Evolutionary conservation across 2,888 invertebrate species (phyloP).

Genomic region (Cynaeus angustus): DNA sequence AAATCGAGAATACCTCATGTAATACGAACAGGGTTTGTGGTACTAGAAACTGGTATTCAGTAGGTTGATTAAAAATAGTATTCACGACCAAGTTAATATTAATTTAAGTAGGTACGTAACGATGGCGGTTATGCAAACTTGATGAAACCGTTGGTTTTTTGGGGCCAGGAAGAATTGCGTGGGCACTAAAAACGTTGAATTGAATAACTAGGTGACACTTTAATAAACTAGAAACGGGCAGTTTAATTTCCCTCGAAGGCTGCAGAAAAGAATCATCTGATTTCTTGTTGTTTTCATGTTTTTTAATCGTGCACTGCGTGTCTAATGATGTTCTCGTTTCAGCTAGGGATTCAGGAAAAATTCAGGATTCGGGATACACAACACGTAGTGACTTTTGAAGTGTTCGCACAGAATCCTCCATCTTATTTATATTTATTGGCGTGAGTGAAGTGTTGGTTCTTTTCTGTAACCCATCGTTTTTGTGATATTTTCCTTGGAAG

Average conservation of each 20-base stretch:
- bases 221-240: slow-evolving; percentile 18
- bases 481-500: slow-evolving; percentile 36
- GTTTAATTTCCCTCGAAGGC: neutral
- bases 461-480: slow-evolving; percentile 24
- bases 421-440: slow-evolving; percentile 34
- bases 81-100: neutral
- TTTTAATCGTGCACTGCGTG: slow-evolving; percentile 25
- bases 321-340: slow-evolving; percentile 43
- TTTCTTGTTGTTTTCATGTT: slow-evolving; percentile 18
- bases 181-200: slow-evolving; percentile 15
- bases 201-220: slow-evolving; percentile 26
- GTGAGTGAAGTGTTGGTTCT: slow-evolving; percentile 37
- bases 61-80: slow-evolving; percentile 4
- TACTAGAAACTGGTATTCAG: slow-evolving; percentile 14
- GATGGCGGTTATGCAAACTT: slow-evolving; percentile 11
- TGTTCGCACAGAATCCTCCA: slow-evolving; percentile 30
- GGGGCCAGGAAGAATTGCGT: slow-evolving; percentile 1
- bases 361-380: slow-evolving; percentile 34
- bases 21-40: slow-evolving; percentile 29
- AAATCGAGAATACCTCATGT: slow-evolving; percentile 27
- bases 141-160: neutral
- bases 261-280: slow-evolving; percentile 33
- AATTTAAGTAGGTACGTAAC: neutral
- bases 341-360: slow-evolving; percentile 33
- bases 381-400: slow-evolving; percentile 34